These are phyloP conservation scores for Tyrophagus putrescentiae DNA, from an alignment of 1,140 invertebrate species.

Conservation along the genomic window DNA sequence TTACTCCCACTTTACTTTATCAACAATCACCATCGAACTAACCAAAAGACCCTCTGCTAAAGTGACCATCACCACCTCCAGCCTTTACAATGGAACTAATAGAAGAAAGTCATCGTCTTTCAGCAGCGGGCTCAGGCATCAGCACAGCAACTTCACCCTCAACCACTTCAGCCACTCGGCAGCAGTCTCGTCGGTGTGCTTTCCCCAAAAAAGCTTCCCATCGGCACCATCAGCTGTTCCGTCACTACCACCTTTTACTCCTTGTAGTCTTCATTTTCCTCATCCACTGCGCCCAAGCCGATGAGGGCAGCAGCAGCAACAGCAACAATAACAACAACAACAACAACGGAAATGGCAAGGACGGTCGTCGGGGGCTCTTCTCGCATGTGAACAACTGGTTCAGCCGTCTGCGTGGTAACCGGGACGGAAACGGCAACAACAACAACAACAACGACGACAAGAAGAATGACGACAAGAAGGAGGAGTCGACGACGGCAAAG, in stretches of 20 bases:
- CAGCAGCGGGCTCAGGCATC: neutral
- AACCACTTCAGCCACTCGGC: neutral
- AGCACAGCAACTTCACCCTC: neutral
- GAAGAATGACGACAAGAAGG: neutral
- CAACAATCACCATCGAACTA: no score
- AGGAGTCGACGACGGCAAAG: neutral
- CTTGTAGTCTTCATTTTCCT: no score
- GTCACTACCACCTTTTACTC: neutral
- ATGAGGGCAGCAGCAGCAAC: neutral
- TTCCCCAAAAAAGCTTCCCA: neutral
- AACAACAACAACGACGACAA: neutral
- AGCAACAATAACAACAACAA: neutral
- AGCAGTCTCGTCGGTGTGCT: neutral
- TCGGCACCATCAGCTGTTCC: neutral
- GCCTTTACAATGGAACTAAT: no score
- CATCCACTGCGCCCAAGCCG: no score
- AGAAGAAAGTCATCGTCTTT: no score
- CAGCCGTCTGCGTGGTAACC: neutral
- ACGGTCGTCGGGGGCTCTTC: neutral
- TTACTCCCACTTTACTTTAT: no score
- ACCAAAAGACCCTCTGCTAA: no score
- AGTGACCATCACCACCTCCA: no score
- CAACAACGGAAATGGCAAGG: conserved; percentile 3
- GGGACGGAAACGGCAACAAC: neutral
- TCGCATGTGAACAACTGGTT: conserved; percentile 14